Conservation (phyloP, 2,797 vertebrate genomes). For the Nannoperca obscura region DNA sequence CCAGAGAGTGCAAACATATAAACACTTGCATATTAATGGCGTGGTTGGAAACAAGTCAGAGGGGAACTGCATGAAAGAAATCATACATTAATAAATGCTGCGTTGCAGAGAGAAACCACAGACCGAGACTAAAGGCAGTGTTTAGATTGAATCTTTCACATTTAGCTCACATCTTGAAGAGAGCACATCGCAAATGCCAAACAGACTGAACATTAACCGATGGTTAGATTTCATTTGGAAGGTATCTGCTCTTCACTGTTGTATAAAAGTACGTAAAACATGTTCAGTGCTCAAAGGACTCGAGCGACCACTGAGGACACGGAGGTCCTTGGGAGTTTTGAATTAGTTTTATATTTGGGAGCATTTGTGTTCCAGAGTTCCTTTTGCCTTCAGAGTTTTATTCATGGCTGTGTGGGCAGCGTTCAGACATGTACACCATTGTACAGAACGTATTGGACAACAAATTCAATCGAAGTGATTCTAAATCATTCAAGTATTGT, state of each 20-base stretch:
- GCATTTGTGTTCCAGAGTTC: too few relatives aligned
- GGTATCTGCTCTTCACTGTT: not conserved
- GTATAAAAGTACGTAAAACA: not conserved
- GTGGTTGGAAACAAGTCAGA: not conserved
- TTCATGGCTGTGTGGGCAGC: not conserved
- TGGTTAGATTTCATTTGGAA: not conserved
- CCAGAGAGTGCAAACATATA: conserved; percentile 45
- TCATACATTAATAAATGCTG: conserved; percentile 33
- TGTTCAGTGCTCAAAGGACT: not conserved
- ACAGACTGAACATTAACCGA: not conserved
- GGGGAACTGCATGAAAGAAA: conserved; percentile 27
- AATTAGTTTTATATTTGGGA: too few relatives aligned
- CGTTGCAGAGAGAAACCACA: conserved; percentile 15
- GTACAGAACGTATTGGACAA: not conserved
- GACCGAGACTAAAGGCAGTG: conserved; percentile 10
- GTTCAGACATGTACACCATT: not conserved
- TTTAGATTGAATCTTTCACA: conserved; percentile 14
- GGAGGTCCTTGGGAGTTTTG: not conserved
- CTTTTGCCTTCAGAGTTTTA: too few relatives aligned
- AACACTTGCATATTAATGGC: conserved; percentile 53
- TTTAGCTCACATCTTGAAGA: not conserved
- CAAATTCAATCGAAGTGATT: not conserved
- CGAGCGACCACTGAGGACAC: not conserved
- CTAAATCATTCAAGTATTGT: not conserved
- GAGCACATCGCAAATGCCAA: not conserved